These are phyloP conservation scores for Larimichthys polyactis DNA, from an alignment of 2,113 vertebrate species.

Conservation along the genomic window DNA sequence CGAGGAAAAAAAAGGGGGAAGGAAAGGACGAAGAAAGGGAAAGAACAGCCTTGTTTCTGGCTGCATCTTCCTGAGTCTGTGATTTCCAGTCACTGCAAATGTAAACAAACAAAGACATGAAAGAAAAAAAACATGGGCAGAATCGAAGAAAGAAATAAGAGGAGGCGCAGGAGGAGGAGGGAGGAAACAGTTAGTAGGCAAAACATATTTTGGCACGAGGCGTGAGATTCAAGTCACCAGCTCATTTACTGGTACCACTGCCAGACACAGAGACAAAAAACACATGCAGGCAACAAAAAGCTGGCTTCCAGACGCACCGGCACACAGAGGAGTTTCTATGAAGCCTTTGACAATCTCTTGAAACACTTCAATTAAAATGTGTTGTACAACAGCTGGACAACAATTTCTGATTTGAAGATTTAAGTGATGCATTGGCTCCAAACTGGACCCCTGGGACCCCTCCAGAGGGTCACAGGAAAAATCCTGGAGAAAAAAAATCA, in stretches of 20 bases:
- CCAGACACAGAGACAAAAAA: constrained; percentile 70
- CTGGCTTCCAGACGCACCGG: constrained; percentile 51
- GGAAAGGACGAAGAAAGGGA: constrained; percentile 66
- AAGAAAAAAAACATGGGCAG: constrained; percentile 60
- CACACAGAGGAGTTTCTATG: constrained; percentile 32
- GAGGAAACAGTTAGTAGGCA: constrained; percentile 61
- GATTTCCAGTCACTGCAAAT: constrained; percentile 69
- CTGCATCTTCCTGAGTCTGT: constrained; percentile 68
- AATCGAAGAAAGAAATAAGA: constrained; percentile 26
- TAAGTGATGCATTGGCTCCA: not conserved
- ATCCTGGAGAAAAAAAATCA: not conserved
- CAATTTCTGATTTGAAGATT: constrained; percentile 6
- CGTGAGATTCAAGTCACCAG: constrained; percentile 74
- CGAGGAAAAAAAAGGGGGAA: constrained; percentile 34
- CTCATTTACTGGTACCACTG: constrained; percentile 60
- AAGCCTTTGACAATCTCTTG: constrained; percentile 13
- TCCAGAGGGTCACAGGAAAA: not conserved
- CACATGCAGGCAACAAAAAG: constrained; percentile 59
- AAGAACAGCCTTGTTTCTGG: constrained; percentile 50
- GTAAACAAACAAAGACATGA: constrained; percentile 77
- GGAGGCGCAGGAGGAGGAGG: constrained; percentile 42
- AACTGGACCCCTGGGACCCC: not conserved
- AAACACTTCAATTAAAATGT: constrained; percentile 9
- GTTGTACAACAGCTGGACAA: constrained; percentile 29
- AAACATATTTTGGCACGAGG: constrained; percentile 75